Base-by-base conservation (phyloP, 2,888 invertebrate species). In the Lepidonotus clava region DNA sequence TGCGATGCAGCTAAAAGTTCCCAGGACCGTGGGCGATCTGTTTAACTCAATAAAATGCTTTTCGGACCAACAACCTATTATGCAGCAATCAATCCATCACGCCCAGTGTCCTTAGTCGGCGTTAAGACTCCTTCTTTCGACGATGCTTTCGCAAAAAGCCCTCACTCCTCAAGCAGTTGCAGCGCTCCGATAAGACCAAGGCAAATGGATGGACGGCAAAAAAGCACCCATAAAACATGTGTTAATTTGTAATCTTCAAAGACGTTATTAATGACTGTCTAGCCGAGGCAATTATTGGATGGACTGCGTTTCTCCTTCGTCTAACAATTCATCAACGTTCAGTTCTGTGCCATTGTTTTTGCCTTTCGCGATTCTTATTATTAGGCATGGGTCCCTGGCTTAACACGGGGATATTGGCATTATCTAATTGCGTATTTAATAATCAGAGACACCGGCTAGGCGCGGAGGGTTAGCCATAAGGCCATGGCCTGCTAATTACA, bases 161-260 rank as follows among this genome's bases (percentile, higher is more conserved):
- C 34, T 34, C 38, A 5, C 36, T 34, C 38, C 71, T 71, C 36
- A n/a, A 71, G 71, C 71, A 36, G 71, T 38, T 71, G 71, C 36
- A 21, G 18, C 71, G 36, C 21, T 34, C 71, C 71, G 71, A 71
- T 34, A 38, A 38, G 71, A 71, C 71, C 21, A 2, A 34, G 34
- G 36, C 71, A 71, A 71, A 71, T 38, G 71, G 71, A 71, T 71
- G 36, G 71, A 71, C n/a, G 36, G 4, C 36, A 71, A 71, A 71
- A 36, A n/a, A 34, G 21, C 14, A 11, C 11, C 14, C 71, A 71
- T 71, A 71, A 71, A 71, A 71, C 71, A 38, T 38, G 71, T 38
- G 71, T 71, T 71, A 71, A 71, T 71, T 71, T 24, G 38, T 24
- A 34, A 71, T 71, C 71, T 71, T 71, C 71, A 71, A 71, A 71